Conservation (phyloP, 2,797 vertebrate species). For the Cetoscarus ocellatus region DNA sequence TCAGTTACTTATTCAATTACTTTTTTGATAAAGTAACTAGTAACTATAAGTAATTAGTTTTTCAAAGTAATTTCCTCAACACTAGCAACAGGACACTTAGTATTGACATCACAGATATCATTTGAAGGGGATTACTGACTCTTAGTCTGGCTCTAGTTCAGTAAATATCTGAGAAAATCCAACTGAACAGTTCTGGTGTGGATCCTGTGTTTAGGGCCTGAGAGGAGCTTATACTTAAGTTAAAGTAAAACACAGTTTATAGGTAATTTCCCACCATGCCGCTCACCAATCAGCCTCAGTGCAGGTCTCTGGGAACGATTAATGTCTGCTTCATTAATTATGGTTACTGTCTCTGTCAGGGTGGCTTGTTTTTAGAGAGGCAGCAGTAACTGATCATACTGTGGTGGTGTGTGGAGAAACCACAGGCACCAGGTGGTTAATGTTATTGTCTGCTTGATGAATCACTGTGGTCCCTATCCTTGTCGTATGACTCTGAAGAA, state of each 20-base stretch:
- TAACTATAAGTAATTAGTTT: too few relatives aligned
- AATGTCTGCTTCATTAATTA: slow-evolving; percentile 40
- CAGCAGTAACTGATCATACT: slow-evolving; percentile 33
- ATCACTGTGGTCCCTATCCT: slow-evolving; percentile 30
- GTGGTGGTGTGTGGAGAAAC: background rate
- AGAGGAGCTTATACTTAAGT: too few relatives aligned
- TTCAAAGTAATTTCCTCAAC: too few relatives aligned
- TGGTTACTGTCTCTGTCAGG: slow-evolving; percentile 18
- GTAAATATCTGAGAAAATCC: too few relatives aligned
- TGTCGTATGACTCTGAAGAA: slow-evolving; percentile 36
- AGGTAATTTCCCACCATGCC: slow-evolving; percentile 10
- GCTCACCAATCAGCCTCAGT: background rate
- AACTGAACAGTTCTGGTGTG: background rate
- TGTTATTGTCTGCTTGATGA: slow-evolving; percentile 43
- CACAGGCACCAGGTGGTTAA: slow-evolving; percentile 43
- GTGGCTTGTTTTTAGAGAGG: slow-evolving; percentile 15
- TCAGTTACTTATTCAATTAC: too few relatives aligned
- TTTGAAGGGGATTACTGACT: too few relatives aligned
- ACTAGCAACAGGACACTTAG: too few relatives aligned
- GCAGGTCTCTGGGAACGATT: slow-evolving; percentile 14
- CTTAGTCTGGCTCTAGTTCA: too few relatives aligned
- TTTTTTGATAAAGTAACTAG: too few relatives aligned
- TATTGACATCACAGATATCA: too few relatives aligned
- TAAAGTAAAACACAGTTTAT: background rate
- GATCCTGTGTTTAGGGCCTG: background rate